Evolutionary conservation across 2,888 invertebrate species (phyloP).

Genomic region (Lymantria dispar): DNA sequence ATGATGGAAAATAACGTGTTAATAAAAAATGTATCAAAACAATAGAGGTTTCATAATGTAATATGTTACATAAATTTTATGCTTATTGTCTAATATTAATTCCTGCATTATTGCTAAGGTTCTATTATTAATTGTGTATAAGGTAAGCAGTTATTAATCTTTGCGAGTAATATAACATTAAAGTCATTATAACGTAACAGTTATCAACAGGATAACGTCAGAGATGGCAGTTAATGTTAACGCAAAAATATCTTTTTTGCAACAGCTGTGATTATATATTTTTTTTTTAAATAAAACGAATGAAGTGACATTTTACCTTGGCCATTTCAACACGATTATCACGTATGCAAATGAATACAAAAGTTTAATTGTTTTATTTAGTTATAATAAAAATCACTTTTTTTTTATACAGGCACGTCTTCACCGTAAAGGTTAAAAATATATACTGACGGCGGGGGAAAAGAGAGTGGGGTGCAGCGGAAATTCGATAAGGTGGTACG

Average conservation of each 20-base stretch:
- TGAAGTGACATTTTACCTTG: slow-evolving; percentile 57
- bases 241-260: slow-evolving; percentile 20
- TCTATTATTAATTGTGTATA: too few relatives aligned
- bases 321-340: slow-evolving; percentile 54
- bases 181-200: slow-evolving; percentile 4
- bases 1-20: too few relatives aligned
- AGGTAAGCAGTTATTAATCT: too few relatives aligned
- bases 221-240: slow-evolving; percentile 11
- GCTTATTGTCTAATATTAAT: too few relatives aligned
- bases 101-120: too few relatives aligned
- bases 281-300: neutral
- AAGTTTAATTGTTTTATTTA: slow-evolving; percentile 50
- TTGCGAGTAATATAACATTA: too few relatives aligned
- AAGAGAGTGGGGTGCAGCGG: slow-evolving; percentile 32
- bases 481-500: slow-evolving; percentile 69
- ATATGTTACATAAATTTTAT: too few relatives aligned
- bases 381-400: slow-evolving; percentile 52
- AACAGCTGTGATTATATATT: slow-evolving; percentile 1
- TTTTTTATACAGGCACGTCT: slow-evolving; percentile 41
- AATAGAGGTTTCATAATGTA: too few relatives aligned
- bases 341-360: slow-evolving; percentile 30
- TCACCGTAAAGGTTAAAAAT: slow-evolving; percentile 60
- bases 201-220: slow-evolving; percentile 33
- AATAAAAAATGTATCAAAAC: too few relatives aligned
- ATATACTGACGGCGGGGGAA: slow-evolving; percentile 54